A percentile compares a stretch with the other conserved stretches of the same genome.
Conservation (phyloP, 2,888 invertebrate genomes). For the Epistrophe grossulariae region DNA sequence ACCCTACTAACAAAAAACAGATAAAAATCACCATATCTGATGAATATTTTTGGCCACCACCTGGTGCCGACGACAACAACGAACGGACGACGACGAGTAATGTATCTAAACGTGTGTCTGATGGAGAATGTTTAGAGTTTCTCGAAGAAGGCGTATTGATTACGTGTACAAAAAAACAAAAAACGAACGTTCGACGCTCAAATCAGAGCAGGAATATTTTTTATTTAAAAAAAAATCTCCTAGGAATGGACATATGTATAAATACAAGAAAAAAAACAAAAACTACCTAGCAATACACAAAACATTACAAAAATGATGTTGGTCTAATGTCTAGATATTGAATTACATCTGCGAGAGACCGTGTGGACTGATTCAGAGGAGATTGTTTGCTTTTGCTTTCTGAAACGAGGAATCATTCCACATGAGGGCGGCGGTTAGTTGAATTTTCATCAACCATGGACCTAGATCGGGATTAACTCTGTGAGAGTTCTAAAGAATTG, state of each 20-base stretch:
- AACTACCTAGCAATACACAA: slow-evolving; percentile 6
- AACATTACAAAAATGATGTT: slow-evolving; percentile 32
- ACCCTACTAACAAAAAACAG: slow-evolving; percentile 21
- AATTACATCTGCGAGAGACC: slow-evolving; percentile 60
- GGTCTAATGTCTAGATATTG: slow-evolving; percentile 58
- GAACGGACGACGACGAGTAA: not conserved
- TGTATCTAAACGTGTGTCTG: slow-evolving; percentile 53
- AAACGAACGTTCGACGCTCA: slow-evolving; percentile 8
- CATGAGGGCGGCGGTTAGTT: slow-evolving; percentile 44
- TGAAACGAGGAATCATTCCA: slow-evolving; percentile 32
- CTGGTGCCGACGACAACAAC: slow-evolving; percentile 41
- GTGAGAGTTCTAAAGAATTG: slow-evolving; percentile 40
- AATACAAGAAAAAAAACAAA: not conserved
- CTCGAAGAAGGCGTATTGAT: slow-evolving; percentile 56
- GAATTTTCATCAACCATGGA: slow-evolving; percentile 11
- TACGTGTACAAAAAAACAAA: slow-evolving; percentile 35
- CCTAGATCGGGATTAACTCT: slow-evolving; percentile 51
- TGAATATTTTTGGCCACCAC: slow-evolving; percentile 69
- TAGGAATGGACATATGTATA: not conserved
- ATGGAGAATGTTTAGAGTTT: slow-evolving; percentile 57
- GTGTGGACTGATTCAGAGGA: slow-evolving; percentile 15
- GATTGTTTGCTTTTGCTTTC: slow-evolving; percentile 13
- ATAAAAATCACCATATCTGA: slow-evolving; percentile 32
- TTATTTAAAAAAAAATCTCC: slow-evolving; percentile 11
- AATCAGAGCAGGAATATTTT: slow-evolving; percentile 52